These are phyloP conservation scores for Nanorana parkeri DNA, from an alignment of 2,113 vertebrate genomes.

Conservation along the genomic window DNA sequence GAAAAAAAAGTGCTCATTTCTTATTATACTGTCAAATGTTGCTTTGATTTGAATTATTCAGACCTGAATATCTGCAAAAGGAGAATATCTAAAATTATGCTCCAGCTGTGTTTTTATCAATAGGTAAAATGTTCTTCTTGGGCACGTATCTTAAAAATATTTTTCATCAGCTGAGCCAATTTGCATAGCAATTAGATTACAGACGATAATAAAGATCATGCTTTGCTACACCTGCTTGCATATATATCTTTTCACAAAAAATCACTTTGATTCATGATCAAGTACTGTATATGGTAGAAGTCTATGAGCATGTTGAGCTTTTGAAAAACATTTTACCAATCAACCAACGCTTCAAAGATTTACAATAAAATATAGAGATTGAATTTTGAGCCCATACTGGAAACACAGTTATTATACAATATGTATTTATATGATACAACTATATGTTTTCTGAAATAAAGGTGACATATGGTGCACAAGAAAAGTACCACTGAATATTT, in stretches of 20 bases:
- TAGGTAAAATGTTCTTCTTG: constrained; percentile 40
- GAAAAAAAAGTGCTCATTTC: not conserved
- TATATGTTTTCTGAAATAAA: too few species aligned
- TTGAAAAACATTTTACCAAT: too few species aligned
- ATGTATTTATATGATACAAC: too few species aligned
- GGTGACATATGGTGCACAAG: too few species aligned
- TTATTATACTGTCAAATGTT: not conserved
- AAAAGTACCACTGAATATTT: too few species aligned
- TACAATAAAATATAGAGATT: too few species aligned
- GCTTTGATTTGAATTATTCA: constrained; percentile 9
- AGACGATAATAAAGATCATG: not conserved
- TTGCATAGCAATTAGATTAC: constrained; percentile 47
- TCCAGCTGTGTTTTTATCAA: constrained; percentile 56
- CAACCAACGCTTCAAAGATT: too few species aligned
- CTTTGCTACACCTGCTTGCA: constrained; percentile 45
- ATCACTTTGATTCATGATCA: not conserved
- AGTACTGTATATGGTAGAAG: not conserved
- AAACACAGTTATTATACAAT: too few species aligned
- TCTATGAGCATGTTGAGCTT: not conserved
- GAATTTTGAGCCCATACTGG: too few species aligned
- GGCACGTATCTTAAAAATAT: constrained; percentile 27
- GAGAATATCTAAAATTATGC: constrained; percentile 20
- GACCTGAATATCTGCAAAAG: not conserved
- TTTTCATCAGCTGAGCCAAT: constrained; percentile 26
- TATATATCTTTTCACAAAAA: not conserved